Evolutionary conservation across 2,888 invertebrate species (phyloP), one percentile per base, ranked within the genome.

Genomic region (Onchidella celtica): DNA sequence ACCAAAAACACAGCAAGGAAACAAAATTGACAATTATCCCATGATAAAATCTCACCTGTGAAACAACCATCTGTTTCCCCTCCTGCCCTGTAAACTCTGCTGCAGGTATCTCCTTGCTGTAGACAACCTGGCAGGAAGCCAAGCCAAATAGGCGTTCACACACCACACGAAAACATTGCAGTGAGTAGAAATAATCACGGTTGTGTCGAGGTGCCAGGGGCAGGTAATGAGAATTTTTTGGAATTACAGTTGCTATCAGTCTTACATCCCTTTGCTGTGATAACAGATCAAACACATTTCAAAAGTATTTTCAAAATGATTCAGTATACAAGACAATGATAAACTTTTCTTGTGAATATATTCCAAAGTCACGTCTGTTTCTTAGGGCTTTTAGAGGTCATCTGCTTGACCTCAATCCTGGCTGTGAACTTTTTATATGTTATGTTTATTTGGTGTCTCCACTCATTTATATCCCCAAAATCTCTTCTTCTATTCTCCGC

Each of bases 111-210:
- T 88, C 85, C 27, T 66, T 65, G 84, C 87, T 87, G 85, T 88
- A 86, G 6, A 85, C 82, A 24, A 86, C 84, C 77, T 87, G 87
- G 75, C 91, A 91, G 21, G 83, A 83, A 6, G 87, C 86, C 32
- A 87, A 85, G n/a, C 89, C 88, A 80, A 84, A 90, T 74, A 91
- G 85, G 29, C 86, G 84, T 78, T 91, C 90, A 88, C 91, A 91
- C 6, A 85, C 86, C 34, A 90, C 84, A 24, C 89, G 83, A 34
- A 88, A 85, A 81, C 91, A 91, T 70, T 86, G 82, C 66, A 87
- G 87, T 0, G 86, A 76, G 73, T 85, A 89, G 69, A 87, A 88
- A 21, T 85, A 83, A 14, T 83, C 75, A 2, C 77, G 82, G 63
- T 81, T 69, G 14, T 75, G 77, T 17, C 59, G 66, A 2, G 84